Base-by-base conservation (phyloP, 2,113 vertebrate genomes). In the Burhinus bistriatus region DNA sequence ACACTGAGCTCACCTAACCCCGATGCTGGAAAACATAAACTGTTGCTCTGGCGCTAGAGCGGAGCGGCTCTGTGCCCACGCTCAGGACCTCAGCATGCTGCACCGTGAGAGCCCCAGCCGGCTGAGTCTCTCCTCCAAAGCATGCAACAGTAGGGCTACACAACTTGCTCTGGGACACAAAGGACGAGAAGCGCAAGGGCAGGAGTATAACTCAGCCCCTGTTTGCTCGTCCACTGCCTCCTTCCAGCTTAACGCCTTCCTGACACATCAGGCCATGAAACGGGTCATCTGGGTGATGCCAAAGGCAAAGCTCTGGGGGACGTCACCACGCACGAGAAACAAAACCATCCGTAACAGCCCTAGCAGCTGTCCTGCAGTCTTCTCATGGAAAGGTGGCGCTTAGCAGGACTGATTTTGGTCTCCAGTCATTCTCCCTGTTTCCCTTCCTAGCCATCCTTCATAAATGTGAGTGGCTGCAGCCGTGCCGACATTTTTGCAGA, bases 81-180 rank as follows among this genome's bases (percentile, higher is more conserved):
- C 52, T 51, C 66, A n/a, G 54, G 42, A 40, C 12, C 26, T n/a
- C 61, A 5, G 15, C 4, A 34, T 3, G 18, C 49, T 8, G 32
- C 42, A 29, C 14, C 44, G 7, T 3, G 12, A 12, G 12, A 64
- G 21, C 11, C 4, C 12, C 7, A 8, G 1, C 2, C 12, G 5
- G 44, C 25, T 17, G 55, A 17, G 5, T 17, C 14, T 52, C 29
- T 3, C 21, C 89, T 32, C 49, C 62, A 12, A 12, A 49, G 9
- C 44, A 4, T 1, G 6, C 40, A 8, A 3, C 11, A 5, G 10
- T 0, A 7, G 49, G 23, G 40, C 15, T n/a, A 2, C 9, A 12
- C 9, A 5, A 20, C 36, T 20, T 16, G 40, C 55, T 40, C 23
- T 5, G 49, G 4, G 51, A 23, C 44, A 32, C 17, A 3, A 4